phyloP scores from a whole-genome alignment of 2,888 invertebrate genomes.

The Ligdia adustata region DNA sequence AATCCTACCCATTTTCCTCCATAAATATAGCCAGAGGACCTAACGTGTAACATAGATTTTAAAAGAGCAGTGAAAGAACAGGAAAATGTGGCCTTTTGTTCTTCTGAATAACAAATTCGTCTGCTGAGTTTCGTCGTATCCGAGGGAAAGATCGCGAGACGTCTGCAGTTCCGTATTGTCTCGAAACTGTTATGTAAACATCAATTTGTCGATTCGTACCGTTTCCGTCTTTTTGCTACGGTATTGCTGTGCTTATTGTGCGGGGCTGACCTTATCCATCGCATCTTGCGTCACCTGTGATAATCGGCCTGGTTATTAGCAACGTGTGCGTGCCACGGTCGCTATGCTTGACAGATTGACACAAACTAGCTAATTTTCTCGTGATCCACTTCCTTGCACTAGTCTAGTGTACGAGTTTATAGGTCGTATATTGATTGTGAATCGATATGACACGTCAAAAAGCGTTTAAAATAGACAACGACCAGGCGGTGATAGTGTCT shows the following conservation, averaged over 20 bases:
- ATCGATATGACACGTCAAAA: slow-evolving; percentile 17
- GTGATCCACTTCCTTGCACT: slow-evolving; percentile 53
- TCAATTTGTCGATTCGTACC: slow-evolving; percentile 51
- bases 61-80: too few species aligned
- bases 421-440: slow-evolving; percentile 31
- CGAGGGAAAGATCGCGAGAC: slow-evolving; percentile 23
- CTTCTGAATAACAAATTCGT: slow-evolving; percentile 26
- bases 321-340: slow-evolving; percentile 50
- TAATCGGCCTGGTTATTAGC: slow-evolving; percentile 61
- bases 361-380: slow-evolving; percentile 57
- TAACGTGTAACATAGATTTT: too few species aligned
- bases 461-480: slow-evolving; percentile 1
- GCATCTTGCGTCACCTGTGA: slow-evolving; percentile 50
- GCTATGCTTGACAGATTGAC: slow-evolving; percentile 57
- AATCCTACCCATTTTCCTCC: not conserved
- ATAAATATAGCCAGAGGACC: slow-evolving; percentile 5
- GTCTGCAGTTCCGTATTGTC: slow-evolving; percentile 29
- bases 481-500: not conserved
- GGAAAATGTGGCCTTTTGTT: slow-evolving; percentile 26
- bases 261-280: slow-evolving; percentile 53
- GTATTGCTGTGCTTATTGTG: slow-evolving; percentile 41
- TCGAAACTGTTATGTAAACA: slow-evolving; percentile 51
- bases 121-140: slow-evolving; percentile 25
- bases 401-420: slow-evolving; percentile 35
- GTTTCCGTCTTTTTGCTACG: slow-evolving; percentile 43